Conservation (phyloP, 2,888 invertebrate genomes). For the Lycocerus yunnanus region DNA sequence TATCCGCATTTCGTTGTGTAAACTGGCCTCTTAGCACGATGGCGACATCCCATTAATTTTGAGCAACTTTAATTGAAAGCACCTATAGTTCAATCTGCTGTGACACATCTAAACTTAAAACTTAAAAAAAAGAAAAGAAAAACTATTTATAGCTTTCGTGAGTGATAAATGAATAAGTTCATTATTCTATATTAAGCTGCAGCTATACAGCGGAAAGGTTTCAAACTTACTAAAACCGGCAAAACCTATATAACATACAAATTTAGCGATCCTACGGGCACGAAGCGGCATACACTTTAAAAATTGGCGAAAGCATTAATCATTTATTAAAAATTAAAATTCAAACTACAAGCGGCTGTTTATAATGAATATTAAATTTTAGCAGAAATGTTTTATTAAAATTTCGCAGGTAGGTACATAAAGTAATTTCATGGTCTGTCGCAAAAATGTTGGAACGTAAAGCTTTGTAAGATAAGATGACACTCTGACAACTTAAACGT, state of each 20-base stretch:
- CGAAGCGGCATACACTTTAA: background rate
- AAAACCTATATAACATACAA: background rate
- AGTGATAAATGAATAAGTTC: background rate
- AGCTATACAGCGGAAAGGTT: background rate
- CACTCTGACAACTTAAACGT: background rate
- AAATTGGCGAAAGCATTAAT: background rate
- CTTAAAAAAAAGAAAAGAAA: background rate
- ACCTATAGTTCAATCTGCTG: no score
- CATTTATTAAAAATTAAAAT: background rate
- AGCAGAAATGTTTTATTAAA: background rate
- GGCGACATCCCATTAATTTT: no score
- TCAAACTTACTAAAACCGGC: background rate
- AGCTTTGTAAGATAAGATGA: background rate
- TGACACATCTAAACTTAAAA: background rate
- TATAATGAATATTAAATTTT: background rate
- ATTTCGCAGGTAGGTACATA: background rate
- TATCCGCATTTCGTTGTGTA: no score
- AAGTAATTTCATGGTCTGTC: background rate
- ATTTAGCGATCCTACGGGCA: background rate
- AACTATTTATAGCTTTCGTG: background rate
- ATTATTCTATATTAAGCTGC: background rate
- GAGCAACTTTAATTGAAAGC: no score
- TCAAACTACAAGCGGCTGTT: background rate
- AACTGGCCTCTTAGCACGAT: no score
- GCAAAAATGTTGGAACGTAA: background rate